phyloP scores from a whole-genome alignment of 2,113 vertebrate genomes.

The Myanophis thanlyinensis region DNA sequence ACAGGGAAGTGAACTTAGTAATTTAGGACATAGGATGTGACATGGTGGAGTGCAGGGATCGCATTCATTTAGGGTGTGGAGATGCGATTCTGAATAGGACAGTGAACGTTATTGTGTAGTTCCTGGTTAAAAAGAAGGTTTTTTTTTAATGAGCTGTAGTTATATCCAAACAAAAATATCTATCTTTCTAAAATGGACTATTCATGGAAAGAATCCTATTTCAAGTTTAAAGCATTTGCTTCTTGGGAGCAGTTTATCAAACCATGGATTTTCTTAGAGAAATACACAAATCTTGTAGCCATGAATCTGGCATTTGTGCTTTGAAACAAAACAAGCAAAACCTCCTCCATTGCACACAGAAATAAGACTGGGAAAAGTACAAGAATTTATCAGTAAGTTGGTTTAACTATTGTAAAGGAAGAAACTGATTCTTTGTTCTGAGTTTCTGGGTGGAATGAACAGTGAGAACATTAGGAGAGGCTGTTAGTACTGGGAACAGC shows the following conservation, averaged over 20 bases:
- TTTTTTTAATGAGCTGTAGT: background rate
- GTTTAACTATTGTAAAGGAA: background rate
- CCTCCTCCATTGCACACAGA: background rate
- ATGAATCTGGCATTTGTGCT: background rate
- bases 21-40: constrained; percentile 65
- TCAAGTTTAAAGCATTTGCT: background rate
- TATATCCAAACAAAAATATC: background rate
- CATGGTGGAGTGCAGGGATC: constrained; percentile 52
- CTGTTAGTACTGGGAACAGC: constrained; percentile 7
- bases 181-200: background rate
- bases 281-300: background rate
- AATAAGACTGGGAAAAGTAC: background rate
- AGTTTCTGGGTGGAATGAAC: background rate
- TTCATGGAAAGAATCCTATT: constrained; percentile 2
- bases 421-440: background rate
- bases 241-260: background rate
- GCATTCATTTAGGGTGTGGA: constrained; percentile 60
- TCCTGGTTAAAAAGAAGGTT: constrained; percentile 35
- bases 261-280: background rate
- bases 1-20: constrained; percentile 63
- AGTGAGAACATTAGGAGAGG: constrained; percentile 25
- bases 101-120: constrained; percentile 59
- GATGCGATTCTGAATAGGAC: constrained; percentile 75
- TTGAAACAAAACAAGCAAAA: accelerated
- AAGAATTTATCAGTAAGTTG: background rate